Conservation (phyloP, 2,797 vertebrate species). For the Hydrophis major region DNA sequence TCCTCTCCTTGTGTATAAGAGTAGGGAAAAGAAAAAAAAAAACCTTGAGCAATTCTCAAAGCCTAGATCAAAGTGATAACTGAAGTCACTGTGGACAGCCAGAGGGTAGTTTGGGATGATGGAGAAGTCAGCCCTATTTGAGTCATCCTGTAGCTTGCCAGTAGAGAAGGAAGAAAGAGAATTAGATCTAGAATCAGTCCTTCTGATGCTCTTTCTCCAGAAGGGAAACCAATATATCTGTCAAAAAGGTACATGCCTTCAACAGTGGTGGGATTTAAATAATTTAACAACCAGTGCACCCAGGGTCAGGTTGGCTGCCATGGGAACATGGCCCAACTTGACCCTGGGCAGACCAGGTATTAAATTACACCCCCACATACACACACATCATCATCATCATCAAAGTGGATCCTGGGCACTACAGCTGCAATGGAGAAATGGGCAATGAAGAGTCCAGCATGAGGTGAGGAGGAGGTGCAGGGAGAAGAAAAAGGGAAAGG, state of each 20-base stretch:
- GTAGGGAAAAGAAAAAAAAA: neutral
- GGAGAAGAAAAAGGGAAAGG: too few relatives aligned
- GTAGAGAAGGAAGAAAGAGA: neutral
- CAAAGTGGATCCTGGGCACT: too few relatives aligned
- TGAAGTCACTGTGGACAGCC: neutral
- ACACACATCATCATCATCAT: too few relatives aligned
- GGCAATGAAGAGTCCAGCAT: too few relatives aligned
- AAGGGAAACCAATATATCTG: neutral
- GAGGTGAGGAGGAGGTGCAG: too few relatives aligned
- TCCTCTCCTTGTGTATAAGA: neutral
- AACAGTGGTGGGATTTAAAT: too few relatives aligned
- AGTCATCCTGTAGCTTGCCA: neutral
- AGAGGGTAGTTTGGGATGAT: neutral
- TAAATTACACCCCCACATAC: too few relatives aligned
- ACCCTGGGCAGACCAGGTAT: too few relatives aligned
- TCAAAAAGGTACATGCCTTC: neutral
- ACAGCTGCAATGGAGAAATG: too few relatives aligned
- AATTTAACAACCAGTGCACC: too few relatives aligned
- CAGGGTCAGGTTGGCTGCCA: too few relatives aligned
- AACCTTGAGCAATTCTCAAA: neutral
- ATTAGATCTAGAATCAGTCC: neutral
- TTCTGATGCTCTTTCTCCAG: neutral
- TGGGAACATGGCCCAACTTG: too few relatives aligned
- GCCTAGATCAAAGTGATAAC: neutral
- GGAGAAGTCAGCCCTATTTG: neutral